phyloP scores from a whole-genome alignment of 2,113 vertebrate genomes.

The Gobio gobio region DNA sequence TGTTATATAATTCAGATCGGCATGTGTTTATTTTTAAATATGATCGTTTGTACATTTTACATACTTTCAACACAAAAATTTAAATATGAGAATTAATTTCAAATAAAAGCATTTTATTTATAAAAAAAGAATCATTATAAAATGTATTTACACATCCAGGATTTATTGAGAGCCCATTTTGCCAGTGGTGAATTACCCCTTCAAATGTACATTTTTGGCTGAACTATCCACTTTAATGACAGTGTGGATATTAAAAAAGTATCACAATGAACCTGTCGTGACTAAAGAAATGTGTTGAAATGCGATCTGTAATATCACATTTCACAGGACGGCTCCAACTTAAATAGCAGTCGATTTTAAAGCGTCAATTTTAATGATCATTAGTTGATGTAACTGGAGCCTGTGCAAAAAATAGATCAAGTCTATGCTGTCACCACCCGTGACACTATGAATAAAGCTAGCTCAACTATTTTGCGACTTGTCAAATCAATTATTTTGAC shows the following conservation, averaged over 20 bases:
- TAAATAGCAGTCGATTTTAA: neutral
- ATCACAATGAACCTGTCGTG: neutral
- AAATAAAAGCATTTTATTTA: too few species aligned
- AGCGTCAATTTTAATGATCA: neutral
- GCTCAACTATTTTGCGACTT: neutral
- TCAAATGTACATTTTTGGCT: neutral
- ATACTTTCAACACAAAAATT: too few species aligned
- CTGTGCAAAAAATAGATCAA: constrained; percentile 12
- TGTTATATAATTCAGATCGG: too few species aligned
- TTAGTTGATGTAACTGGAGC: constrained; percentile 3
- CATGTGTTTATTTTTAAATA: too few species aligned
- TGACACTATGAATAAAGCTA: constrained; percentile 14
- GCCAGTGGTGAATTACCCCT: neutral
- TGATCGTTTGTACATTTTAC: too few species aligned
- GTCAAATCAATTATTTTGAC: constrained; percentile 30
- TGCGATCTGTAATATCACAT: neutral
- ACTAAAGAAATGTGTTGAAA: neutral
- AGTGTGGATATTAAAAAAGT: neutral
- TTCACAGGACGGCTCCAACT: neutral
- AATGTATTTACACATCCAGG: too few species aligned
- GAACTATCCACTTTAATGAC: neutral
- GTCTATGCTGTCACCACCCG: neutral
- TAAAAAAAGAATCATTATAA: too few species aligned
- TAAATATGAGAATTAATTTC: too few species aligned
- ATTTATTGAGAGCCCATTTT: neutral